Percentiles rank a stretch among this genome's conserved stretches.
Evolutionary conservation across 2,113 vertebrate genomes (phyloP).

Genomic region (Ursus arctos): DNA sequence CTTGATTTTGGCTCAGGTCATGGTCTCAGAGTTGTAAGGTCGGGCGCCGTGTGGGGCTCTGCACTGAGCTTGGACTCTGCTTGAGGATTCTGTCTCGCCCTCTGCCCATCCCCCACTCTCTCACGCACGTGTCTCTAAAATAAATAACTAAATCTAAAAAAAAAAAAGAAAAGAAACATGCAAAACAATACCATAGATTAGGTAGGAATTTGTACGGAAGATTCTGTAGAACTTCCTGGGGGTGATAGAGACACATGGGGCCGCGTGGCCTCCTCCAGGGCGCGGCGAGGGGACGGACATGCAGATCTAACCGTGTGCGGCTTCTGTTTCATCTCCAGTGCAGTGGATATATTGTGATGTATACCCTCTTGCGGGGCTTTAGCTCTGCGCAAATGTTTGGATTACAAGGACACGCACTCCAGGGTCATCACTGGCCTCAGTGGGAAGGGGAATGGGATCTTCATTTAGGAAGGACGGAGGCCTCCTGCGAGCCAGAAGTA

Average conservation of each 20-base stretch:
- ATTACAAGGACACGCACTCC: not conserved
- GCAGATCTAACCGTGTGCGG: fast-evolving
- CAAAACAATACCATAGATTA: not conserved
- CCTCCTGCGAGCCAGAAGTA: no score
- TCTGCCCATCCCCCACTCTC: no score
- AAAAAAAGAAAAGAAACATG: not conserved
- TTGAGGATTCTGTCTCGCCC: no score
- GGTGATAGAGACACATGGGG: fast-evolving
- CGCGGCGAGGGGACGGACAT: fast-evolving
- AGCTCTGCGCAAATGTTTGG: not conserved
- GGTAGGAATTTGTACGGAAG: not conserved
- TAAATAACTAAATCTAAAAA: no score
- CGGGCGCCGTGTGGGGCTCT: no score
- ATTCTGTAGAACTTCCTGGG: not conserved
- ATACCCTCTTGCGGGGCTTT: not conserved
- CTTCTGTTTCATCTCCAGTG: not conserved
- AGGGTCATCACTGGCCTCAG: not conserved
- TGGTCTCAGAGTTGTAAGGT: no score
- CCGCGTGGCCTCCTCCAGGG: fast-evolving
- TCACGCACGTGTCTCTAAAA: no score
- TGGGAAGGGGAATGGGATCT: not conserved
- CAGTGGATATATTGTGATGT: no score
- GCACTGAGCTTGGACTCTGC: no score
- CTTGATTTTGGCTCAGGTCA: no score
- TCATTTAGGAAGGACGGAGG: not conserved